phyloP scores from a whole-genome alignment of 2,888 invertebrate species.

The Hermaeophaga mercurialis region DNA sequence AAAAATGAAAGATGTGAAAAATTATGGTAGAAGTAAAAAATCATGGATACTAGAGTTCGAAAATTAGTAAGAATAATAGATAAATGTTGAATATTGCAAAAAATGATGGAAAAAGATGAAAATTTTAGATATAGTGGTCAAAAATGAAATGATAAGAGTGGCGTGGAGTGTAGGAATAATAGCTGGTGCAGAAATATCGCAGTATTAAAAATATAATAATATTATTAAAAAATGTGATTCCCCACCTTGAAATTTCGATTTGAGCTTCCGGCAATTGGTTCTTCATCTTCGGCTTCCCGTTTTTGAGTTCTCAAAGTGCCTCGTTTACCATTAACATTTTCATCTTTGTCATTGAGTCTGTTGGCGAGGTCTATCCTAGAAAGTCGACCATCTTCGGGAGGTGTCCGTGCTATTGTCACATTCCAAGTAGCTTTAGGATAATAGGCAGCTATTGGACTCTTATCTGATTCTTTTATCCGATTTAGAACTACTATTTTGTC shows the following conservation, averaged over 20 bases:
- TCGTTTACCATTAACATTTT: conserved; percentile 74
- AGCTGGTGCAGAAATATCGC: no score
- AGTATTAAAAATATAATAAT: no score
- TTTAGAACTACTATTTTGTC: conserved; percentile 79
- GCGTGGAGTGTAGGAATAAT: background rate
- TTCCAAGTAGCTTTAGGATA: conserved; percentile 53
- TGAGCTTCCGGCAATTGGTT: background rate
- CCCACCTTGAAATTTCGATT: conserved; percentile 11
- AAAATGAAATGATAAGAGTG: no score
- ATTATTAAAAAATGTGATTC: no score
- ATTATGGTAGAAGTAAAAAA: no score
- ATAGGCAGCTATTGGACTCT: conserved; percentile 62
- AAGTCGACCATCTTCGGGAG: conserved; percentile 42
- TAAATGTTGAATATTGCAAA: no score
- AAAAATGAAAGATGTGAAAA: no score
- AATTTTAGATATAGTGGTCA: no score
- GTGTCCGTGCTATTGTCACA: conserved; percentile 29
- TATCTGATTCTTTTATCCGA: conserved; percentile 63
- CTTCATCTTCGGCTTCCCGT: conserved; percentile 44
- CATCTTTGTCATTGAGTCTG: conserved; percentile 66
- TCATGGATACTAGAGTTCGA: no score
- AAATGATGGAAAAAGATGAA: no score
- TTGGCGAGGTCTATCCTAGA: conserved; percentile 47
- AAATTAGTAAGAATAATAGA: no score
- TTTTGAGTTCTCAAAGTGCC: conserved; percentile 60